Evolutionary conservation across 2,113 vertebrate genomes (phyloP).

Genomic region (Enhydra lutris): DNA sequence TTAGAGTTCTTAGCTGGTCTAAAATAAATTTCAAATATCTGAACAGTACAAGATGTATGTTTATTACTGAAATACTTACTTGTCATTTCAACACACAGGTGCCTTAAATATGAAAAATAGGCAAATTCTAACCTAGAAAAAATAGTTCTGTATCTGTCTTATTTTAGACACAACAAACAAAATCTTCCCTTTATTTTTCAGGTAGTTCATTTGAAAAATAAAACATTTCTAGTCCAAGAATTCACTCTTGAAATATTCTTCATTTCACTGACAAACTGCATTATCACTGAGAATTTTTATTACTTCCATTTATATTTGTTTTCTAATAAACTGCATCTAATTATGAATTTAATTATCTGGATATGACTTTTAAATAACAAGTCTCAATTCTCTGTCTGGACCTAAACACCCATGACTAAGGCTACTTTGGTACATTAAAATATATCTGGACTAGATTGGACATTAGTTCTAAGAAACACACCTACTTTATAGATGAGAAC

Average conservation of each 20-base stretch:
- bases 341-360: neutral
- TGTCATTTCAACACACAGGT: neutral
- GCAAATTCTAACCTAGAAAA: neutral
- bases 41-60: neutral
- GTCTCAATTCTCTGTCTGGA: conserved; percentile 6
- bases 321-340: conserved; percentile 1
- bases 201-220: neutral
- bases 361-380: neutral
- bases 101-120: neutral
- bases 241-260: conserved; percentile 18
- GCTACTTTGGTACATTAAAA: neutral
- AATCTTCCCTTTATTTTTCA: neutral
- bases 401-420: neutral
- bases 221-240: neutral
- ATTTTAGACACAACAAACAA: conserved; percentile 22
- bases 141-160: neutral
- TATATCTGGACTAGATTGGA: neutral
- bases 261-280: neutral
- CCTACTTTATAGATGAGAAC: neutral
- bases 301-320: conserved; percentile 13
- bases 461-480: neutral
- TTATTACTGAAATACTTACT: neutral
- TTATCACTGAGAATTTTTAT: neutral
- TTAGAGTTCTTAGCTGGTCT: neutral
- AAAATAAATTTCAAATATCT: neutral